A percentile compares a stretch with the other conserved stretches of the same genome.
phyloP scores from a whole-genome alignment of 2,797 vertebrate genomes.

The Lacerta viridis region DNA sequence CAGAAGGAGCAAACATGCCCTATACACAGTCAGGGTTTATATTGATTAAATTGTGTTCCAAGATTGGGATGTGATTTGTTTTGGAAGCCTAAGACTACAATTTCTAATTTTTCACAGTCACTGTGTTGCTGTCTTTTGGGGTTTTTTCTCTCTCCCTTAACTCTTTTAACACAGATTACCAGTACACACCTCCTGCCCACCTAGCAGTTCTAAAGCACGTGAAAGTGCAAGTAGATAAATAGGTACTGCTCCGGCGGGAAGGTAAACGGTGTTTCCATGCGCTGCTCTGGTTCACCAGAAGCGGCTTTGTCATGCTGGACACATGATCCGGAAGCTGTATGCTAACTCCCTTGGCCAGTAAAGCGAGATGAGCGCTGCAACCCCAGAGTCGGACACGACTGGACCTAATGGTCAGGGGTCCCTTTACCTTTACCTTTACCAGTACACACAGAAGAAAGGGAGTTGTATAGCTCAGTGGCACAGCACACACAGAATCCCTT shows the following conservation, averaged over 20 bases:
- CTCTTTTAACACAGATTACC: neutral
- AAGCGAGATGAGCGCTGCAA: no score
- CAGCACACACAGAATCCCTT: neutral
- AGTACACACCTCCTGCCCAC: neutral
- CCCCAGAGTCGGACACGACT: no score
- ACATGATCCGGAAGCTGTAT: no score
- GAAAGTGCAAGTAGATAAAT: no score
- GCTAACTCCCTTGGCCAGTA: no score
- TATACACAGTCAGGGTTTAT: neutral
- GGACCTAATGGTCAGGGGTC: no score
- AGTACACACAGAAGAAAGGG: neutral
- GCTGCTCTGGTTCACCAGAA: no score
- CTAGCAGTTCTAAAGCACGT: no score
- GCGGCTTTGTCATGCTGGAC: no score
- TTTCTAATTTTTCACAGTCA: neutral
- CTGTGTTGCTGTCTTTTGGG: neutral
- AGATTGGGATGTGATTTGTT: neutral
- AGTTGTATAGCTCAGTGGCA: neutral
- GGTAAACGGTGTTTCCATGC: no score
- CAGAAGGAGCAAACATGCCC: neutral
- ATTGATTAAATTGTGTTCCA: neutral
- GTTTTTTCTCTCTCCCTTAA: neutral
- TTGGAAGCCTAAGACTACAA: neutral
- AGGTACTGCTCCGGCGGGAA: no score
- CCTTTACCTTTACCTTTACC: no score